Conservation (phyloP, 2,888 invertebrate species). For the Abrostola tripartita region DNA sequence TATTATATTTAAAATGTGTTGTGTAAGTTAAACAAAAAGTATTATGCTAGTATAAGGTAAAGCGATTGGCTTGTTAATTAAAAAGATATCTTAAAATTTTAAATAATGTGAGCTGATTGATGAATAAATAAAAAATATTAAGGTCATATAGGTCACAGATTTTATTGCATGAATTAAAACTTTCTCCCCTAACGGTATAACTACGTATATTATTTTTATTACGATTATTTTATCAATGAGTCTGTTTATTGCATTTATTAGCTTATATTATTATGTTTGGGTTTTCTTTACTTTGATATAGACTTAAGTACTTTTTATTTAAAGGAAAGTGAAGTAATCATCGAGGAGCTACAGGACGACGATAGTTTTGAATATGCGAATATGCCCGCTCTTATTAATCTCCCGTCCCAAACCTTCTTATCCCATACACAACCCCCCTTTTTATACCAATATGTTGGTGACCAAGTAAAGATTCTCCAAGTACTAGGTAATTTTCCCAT, state of each 20-base stretch:
- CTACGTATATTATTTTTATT: slow-evolving; percentile 29
- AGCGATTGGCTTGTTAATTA: slow-evolving; percentile 29
- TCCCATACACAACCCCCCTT: slow-evolving; percentile 84
- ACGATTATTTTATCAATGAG: slow-evolving; percentile 60
- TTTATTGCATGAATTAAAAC: slow-evolving; percentile 29
- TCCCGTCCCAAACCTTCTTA: slow-evolving; percentile 75
- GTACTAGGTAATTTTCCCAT: slow-evolving; percentile 80
- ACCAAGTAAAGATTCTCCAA: slow-evolving; percentile 82
- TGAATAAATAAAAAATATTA: slow-evolving; percentile 3
- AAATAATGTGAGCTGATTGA: slow-evolving; percentile 11
- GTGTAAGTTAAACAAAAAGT: slow-evolving; percentile 37
- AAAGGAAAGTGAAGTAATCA: slow-evolving; percentile 86
- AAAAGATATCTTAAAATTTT: slow-evolving; percentile 8
- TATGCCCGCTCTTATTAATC: slow-evolving; percentile 82
- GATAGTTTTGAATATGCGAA: slow-evolving; percentile 81
- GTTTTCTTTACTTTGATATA: slow-evolving; percentile 73
- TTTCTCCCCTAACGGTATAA: slow-evolving; percentile 9
- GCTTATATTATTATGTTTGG: slow-evolving; percentile 59
- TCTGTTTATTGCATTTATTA: slow-evolving; percentile 84
- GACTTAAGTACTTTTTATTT: slow-evolving; percentile 86
- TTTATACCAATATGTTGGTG: slow-evolving; percentile 82
- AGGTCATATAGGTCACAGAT: slow-evolving; percentile 6
- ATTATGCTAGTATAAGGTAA: slow-evolving; percentile 36
- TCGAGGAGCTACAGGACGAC: slow-evolving; percentile 86
- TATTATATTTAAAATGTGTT: slow-evolving; percentile 36